These are phyloP conservation scores for Syrmaticus mikado DNA, from an alignment of 2,113 vertebrate species.

Conservation along the genomic window DNA sequence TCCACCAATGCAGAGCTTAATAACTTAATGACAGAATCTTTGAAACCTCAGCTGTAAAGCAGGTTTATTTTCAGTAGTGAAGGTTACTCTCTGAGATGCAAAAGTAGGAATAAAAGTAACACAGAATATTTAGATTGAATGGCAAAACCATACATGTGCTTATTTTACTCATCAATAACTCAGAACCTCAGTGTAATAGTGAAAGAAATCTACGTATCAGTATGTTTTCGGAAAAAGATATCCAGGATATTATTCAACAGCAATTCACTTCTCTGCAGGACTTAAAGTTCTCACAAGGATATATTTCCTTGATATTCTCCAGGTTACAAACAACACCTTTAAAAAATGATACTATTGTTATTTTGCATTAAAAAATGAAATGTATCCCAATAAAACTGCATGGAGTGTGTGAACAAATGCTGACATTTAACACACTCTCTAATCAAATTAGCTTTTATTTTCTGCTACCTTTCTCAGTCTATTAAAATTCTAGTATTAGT, in stretches of 20 bases:
- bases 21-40: not conserved
- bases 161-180: not conserved
- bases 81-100: not conserved
- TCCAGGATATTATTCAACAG: not conserved
- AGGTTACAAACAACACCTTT: not conserved
- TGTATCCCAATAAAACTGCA: not conserved
- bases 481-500: not conserved
- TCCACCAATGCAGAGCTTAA: not conserved
- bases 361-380: not conserved
- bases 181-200: not conserved
- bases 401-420: not conserved
- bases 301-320: not conserved
- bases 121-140: not conserved
- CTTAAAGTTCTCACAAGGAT: not conserved
- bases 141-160: not conserved
- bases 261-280: not conserved
- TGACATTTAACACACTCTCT: not conserved
- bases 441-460: not conserved
- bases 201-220: not conserved
- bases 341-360: not conserved
- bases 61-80: not conserved
- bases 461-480: not conserved
- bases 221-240: not conserved
- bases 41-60: not conserved
- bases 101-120: constrained; percentile 31